Conservation (phyloP, 2,797 vertebrate genomes). For the Aplochiton taeniatus region DNA sequence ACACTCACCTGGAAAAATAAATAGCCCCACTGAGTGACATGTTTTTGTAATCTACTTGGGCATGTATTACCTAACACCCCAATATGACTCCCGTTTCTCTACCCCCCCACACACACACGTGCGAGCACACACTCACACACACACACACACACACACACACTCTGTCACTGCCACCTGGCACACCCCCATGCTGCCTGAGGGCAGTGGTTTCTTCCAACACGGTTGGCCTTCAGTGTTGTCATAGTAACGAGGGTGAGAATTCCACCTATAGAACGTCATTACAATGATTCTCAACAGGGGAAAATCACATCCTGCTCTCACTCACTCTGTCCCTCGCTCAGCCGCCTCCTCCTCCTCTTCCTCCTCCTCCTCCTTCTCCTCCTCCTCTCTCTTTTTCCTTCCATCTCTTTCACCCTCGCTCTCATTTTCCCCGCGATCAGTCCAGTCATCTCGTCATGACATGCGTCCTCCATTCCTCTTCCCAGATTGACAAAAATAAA, state of each 20-base stretch:
- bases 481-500: slow-evolving; percentile 51
- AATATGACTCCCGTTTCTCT: background rate
- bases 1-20: background rate
- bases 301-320: slow-evolving; percentile 34
- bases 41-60: slow-evolving; percentile 24
- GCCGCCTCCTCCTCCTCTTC: slow-evolving; percentile 18
- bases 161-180: slow-evolving; percentile 45
- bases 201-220: slow-evolving; percentile 71
- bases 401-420: slow-evolving; percentile 4
- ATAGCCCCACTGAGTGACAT: slow-evolving; percentile 11
- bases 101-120: slow-evolving; percentile 14
- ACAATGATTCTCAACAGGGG: slow-evolving; percentile 57
- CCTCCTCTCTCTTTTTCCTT: slow-evolving; percentile 25
- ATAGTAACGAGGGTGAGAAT: slow-evolving; percentile 80
- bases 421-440: slow-evolving; percentile 1
- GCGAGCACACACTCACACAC: slow-evolving; percentile 37
- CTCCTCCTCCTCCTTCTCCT: slow-evolving; percentile 17
- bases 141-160: slow-evolving; percentile 19
- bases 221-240: slow-evolving; percentile 77
- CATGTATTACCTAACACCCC: slow-evolving; percentile 1
- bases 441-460: background rate
- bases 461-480: slow-evolving; percentile 36
- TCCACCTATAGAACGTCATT: slow-evolving; percentile 72
- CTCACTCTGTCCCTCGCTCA: slow-evolving; percentile 15
- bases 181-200: slow-evolving; percentile 60